Evolutionary conservation across 1,140 invertebrate genomes (phyloP), one percentile per base, ranked within the genome.

Genomic region (Aleiodes sp.): DNA sequence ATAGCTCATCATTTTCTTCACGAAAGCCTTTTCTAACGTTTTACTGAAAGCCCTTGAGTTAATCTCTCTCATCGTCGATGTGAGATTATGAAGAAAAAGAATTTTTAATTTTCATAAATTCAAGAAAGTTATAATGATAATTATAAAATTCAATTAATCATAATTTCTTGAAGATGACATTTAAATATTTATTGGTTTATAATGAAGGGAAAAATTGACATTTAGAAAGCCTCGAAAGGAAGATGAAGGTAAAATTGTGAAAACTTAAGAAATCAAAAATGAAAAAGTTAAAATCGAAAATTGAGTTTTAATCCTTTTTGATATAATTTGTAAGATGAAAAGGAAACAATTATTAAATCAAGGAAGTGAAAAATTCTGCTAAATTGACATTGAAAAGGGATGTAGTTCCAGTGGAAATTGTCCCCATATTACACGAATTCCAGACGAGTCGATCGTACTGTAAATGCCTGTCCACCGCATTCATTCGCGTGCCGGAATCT

Each of bases 401-500:
- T n/a, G 10, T 26, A 46, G 62, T 64, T 24, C 39, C 62, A 46
- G 16, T 65, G 43, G 19, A 8, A 65, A 60, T 41, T 39, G 39
- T 28, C 31, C 12, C n/a, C 46, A 52, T 52, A 29, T 43, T 61
- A 60, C 57, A 61, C 26, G 35, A 68, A 68, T 68, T 60, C 37
- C 56, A 41, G 26, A 26, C 26, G 57, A 60, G 19, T 52, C 46
- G 46, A 52, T 52, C 46, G 46, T 24, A 52, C 46, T 52, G 46
- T 52, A 9, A 52, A 52, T 52, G 46, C 46, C 46, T 52, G 46
- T 9, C 46, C 46, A 52, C 46, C 46, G 46, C 46, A 52, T 68
- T 16, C 26, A 39, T 24, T 60, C 12, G 65, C 65, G 65, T 68
- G 65, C 28, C 28, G 52, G 57, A 68, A 68, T 60, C 35, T 41